Base-by-base conservation (phyloP, 2,797 vertebrate genomes). In the Sylvia borin region DNA sequence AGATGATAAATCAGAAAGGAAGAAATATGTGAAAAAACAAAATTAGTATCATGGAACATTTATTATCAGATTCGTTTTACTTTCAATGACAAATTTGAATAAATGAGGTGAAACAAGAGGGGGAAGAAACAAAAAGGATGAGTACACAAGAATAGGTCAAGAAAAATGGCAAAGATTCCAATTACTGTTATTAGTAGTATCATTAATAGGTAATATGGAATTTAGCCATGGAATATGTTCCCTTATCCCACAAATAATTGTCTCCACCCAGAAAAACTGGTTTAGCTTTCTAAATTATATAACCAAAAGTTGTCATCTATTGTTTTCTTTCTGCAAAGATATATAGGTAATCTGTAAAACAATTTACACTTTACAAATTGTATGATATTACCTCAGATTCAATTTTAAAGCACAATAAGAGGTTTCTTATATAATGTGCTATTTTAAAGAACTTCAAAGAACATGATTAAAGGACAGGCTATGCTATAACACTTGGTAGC, bases 391-490 rank as follows among this genome's bases (percentile, higher is more conserved):
- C 38, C 73, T 91, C 65, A 70, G 90, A 85, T 87, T 96, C 42
- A 88, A 42, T 91, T 97, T 92, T 95, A 93, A 95, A 96, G 54
- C 42, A 94, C 42, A 26, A 55, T 95, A 88, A 84, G 48, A 62
- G 50, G 85, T 97, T 87, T 94, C 15, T 83, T 87, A 80, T 67
- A 79, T 55, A 64, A 36, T 60, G 27, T 71, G 36, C 60, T 90
- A 18, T 95, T 89, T 97, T 93, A 95, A 93, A 76, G 57, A 95
- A 84, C 55, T 89, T 96, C 68, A 90, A 82, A 91, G 68, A 45
- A 75, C 68, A 55, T 85, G 48, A 88, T 93, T 95, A 95, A 97
- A 79, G 55, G 40, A 76, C 10, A 73, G 12, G 10, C 34, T 76
- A 24, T 57, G 9, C 4, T 84, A 19, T 40, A 67, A 54, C 11